phyloP scores from a whole-genome alignment of 2,113 vertebrate species.

The Natator depressus region DNA sequence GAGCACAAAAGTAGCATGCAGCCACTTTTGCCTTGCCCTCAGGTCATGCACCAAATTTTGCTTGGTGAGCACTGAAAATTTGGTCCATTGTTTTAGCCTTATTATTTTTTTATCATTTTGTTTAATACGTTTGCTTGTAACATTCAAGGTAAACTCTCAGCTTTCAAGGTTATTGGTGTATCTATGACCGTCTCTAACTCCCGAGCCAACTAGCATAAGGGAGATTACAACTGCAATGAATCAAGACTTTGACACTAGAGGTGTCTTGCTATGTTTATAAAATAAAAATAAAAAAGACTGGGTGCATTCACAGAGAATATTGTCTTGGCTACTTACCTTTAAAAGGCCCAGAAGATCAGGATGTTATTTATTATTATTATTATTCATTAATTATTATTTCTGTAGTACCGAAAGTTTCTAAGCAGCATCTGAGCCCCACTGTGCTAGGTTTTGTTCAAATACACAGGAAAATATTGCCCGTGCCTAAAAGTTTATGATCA shows the following conservation, averaged over 20 bases:
- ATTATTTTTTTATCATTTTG: neutral
- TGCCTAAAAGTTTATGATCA: neutral
- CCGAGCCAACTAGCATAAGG: neutral
- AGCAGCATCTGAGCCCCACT: neutral
- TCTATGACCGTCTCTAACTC: neutral
- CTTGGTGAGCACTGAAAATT: neutral
- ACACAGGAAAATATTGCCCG: neutral
- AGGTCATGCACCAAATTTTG: neutral
- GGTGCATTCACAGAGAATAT: neutral
- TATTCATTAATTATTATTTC: neutral
- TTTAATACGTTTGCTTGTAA: neutral
- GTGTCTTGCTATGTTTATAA: neutral
- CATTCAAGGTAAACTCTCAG: neutral
- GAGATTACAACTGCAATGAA: neutral
- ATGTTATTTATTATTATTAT: neutral
- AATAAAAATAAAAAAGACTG: neutral
- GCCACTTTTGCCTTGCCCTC: neutral
- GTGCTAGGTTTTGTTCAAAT: neutral
- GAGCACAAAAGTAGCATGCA: neutral
- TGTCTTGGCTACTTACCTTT: neutral
- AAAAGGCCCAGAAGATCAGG: neutral
- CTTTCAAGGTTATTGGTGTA: neutral
- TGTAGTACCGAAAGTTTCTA: neutral
- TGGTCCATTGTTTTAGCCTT: neutral
- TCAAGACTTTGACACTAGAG: neutral